A percentile compares a stretch with the other conserved stretches of the same genome.
These are phyloP conservation scores for Micronycteris hirsuta DNA, from an alignment of 2,113 vertebrate genomes.

Conservation along the genomic window DNA sequence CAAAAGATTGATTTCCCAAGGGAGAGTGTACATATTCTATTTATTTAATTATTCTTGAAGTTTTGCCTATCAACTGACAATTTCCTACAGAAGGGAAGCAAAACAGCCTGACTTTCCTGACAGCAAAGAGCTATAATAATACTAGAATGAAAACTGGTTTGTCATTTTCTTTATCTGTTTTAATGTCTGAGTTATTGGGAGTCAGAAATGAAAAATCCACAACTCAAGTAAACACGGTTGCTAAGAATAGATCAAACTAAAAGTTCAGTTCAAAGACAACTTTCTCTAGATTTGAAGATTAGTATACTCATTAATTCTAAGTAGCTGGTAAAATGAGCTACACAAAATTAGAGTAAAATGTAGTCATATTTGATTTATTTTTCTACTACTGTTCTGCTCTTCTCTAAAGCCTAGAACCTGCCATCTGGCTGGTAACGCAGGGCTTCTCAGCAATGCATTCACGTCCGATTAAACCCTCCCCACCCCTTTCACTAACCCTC, in stretches of 20 bases:
- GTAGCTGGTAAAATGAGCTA: neutral
- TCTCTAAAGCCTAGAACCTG: neutral
- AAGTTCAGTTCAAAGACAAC: neutral
- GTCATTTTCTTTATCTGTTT: constrained; percentile 49
- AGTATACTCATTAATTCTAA: neutral
- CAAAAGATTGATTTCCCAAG: constrained; percentile 75
- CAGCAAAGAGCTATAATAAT: constrained; percentile 74
- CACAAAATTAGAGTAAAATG: neutral
- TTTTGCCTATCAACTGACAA: constrained; percentile 80
- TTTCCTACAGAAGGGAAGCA: constrained; percentile 71
- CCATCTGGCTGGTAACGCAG: neutral
- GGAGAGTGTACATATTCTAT: constrained; percentile 65
- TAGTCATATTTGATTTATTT: neutral
- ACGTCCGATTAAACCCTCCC: neutral
- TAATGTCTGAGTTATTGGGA: constrained; percentile 58
- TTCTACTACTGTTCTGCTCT: neutral
- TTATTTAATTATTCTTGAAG: constrained; percentile 82
- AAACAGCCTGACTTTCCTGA: constrained; percentile 74
- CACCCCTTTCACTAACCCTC: neutral
- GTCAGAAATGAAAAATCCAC: constrained; percentile 53
- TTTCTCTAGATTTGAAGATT: constrained; percentile 39
- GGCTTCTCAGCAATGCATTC: neutral
- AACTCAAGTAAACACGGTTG: neutral
- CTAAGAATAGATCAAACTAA: constrained; percentile 47
- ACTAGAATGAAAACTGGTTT: constrained; percentile 63